Percentiles rank a stretch among this genome's conserved stretches.
Evolutionary conservation across 2,797 vertebrate species (phyloP).

Genomic region (Scolopax bukidnonensis): DNA sequence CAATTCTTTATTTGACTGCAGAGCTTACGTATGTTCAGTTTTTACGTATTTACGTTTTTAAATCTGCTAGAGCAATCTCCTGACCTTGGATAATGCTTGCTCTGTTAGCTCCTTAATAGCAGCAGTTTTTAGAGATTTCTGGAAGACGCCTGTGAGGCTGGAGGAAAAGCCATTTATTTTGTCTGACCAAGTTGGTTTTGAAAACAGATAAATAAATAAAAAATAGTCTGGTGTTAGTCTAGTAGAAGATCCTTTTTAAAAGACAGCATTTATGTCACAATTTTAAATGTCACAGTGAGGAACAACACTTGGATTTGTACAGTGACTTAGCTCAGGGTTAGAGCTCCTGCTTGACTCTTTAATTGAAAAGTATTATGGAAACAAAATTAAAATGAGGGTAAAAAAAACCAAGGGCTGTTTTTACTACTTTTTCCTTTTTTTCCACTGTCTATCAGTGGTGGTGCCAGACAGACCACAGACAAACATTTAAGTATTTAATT

Average conservation of each 20-base stretch:
- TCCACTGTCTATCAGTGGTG: not conserved
- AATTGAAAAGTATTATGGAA: not conserved
- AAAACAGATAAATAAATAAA: not conserved
- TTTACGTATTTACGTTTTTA: too few relatives aligned
- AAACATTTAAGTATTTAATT: not conserved
- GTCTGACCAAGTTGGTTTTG: not conserved
- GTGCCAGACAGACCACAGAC: not conserved
- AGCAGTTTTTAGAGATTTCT: not conserved
- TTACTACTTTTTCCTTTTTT: not conserved
- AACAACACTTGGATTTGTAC: not conserved
- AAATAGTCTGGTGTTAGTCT: not conserved
- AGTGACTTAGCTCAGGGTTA: not conserved
- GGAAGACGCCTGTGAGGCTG: not conserved
- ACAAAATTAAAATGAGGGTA: not conserved
- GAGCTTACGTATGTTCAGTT: accelerated
- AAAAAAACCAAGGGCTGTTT: not conserved
- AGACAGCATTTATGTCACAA: not conserved
- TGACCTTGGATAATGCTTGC: not conserved
- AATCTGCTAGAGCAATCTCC: not conserved
- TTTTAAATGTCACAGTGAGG: not conserved
- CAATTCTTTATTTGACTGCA: not conserved
- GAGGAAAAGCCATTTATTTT: not conserved
- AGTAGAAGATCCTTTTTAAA: not conserved
- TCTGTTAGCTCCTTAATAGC: not conserved
- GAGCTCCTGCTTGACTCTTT: not conserved